phyloP scores from a whole-genome alignment of 2,113 vertebrate species.

The Ctenodactylus gundi region DNA sequence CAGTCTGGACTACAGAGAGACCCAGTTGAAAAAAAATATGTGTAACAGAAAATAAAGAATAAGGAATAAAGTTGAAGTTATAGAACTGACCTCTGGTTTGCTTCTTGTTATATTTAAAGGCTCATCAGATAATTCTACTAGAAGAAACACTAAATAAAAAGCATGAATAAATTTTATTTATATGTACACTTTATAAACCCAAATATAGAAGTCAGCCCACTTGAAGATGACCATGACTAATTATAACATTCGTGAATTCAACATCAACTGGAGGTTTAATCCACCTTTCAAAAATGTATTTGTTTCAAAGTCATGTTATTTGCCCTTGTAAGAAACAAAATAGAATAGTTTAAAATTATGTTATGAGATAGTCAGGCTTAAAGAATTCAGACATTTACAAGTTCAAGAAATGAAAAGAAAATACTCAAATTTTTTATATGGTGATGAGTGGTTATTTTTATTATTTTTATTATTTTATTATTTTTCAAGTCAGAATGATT shows the following conservation, averaged over 20 bases:
- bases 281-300: slow-evolving; percentile 7
- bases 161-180: slow-evolving; percentile 18
- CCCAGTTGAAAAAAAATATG: no score
- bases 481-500: background rate
- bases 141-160: slow-evolving; percentile 14
- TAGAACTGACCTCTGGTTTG: background rate
- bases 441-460: background rate
- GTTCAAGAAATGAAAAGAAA: slow-evolving; percentile 1
- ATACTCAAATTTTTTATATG: background rate
- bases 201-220: background rate
- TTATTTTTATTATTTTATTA: no score
- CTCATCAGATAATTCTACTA: background rate
- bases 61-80: background rate
- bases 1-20: no score
- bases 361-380: background rate
- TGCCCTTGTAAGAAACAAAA: slow-evolving; percentile 22
- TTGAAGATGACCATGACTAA: background rate
- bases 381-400: slow-evolving; percentile 19
- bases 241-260: slow-evolving; percentile 4
- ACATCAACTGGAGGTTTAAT: background rate
- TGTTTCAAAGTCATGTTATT: slow-evolving; percentile 46
- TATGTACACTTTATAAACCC: background rate
- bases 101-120: background rate
- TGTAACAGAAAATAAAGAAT: slow-evolving; percentile 19
- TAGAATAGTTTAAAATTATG: background rate